A percentile compares a stretch with the other conserved stretches of the same genome.
Conservation (phyloP, 2,113 vertebrate species). For the Pteronura brasiliensis region DNA sequence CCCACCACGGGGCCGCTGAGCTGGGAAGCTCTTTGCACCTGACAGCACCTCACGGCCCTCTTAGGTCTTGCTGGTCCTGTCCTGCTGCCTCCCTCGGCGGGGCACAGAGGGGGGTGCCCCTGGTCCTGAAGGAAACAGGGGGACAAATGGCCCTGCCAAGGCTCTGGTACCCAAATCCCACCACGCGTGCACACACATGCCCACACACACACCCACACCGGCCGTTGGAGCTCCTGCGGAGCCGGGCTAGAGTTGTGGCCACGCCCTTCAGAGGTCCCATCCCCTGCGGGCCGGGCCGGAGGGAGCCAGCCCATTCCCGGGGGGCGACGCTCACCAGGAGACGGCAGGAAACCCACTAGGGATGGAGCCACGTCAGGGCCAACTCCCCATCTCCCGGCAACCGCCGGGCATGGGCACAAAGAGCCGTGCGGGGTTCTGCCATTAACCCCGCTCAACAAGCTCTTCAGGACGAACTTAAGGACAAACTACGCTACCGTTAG, state of each 20-base stretch:
- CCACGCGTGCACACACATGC: accelerated
- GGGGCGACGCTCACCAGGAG: not conserved
- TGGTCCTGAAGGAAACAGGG: accelerated
- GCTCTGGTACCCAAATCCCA: accelerated
- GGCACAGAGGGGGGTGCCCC: not conserved
- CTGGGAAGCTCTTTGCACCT: not conserved
- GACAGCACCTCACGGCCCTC: accelerated
- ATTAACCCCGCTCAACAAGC: slow-evolving; percentile 63
- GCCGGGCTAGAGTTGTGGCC: accelerated
- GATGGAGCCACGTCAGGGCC: accelerated
- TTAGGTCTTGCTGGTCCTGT: too few species aligned
- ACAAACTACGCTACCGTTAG: slow-evolving; percentile 41
- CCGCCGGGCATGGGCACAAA: not conserved
- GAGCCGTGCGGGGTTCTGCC: not conserved
- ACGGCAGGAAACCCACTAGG: not conserved
- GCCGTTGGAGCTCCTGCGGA: accelerated
- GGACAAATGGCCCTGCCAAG: accelerated
- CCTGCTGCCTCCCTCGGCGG: not conserved
- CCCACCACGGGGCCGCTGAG: not conserved
- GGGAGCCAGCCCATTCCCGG: accelerated
- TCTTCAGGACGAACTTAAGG: slow-evolving; percentile 47
- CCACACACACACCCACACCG: accelerated
- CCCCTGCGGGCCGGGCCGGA: not conserved
- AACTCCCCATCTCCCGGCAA: not conserved
- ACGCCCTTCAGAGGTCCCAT: not conserved